Percentiles rank a stretch among this genome's conserved stretches.
Evolutionary conservation across 2,888 invertebrate species (phyloP).

Genomic region (Blastobasis adustella): DNA sequence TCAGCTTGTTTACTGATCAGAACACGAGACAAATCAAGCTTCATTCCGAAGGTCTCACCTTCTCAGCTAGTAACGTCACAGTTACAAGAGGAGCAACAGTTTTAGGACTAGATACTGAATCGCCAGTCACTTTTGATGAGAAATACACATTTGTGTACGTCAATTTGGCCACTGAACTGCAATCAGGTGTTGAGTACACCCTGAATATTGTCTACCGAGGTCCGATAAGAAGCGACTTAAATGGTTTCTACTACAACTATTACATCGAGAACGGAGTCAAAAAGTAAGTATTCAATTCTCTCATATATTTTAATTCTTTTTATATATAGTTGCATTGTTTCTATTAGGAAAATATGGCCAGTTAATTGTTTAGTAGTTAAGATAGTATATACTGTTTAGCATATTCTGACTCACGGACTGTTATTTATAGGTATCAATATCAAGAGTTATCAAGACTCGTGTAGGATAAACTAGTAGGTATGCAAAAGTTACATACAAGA

Average conservation of each 20-base stretch:
- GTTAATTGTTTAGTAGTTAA: neutral
- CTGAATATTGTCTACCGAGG: constrained; percentile 72
- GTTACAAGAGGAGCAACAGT: constrained; percentile 24
- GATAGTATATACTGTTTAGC: too few relatives aligned
- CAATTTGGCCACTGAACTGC: constrained; percentile 45
- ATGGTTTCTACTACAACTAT: constrained; percentile 77
- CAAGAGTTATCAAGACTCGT: too few relatives aligned
- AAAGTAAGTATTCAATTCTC: constrained; percentile 54
- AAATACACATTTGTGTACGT: constrained; percentile 67
- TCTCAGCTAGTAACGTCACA: constrained; percentile 32
- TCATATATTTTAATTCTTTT: too few relatives aligned
- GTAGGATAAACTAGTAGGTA: too few relatives aligned
- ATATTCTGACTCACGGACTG: too few relatives aligned
- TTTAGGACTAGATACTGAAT: constrained; percentile 25
- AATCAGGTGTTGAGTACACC: constrained; percentile 45
- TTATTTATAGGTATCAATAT: too few relatives aligned
- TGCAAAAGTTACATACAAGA: too few relatives aligned
- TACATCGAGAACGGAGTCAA: constrained; percentile 64
- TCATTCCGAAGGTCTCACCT: constrained; percentile 50
- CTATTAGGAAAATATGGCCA: neutral
- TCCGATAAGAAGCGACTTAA: constrained; percentile 67
- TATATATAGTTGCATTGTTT: too few relatives aligned
- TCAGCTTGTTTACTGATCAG: constrained; percentile 39
- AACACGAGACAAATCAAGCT: constrained; percentile 49
- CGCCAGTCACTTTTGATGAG: constrained; percentile 41